Conservation (phyloP, 2,888 invertebrate species). For the Thecocarcelia acutangulata region DNA sequence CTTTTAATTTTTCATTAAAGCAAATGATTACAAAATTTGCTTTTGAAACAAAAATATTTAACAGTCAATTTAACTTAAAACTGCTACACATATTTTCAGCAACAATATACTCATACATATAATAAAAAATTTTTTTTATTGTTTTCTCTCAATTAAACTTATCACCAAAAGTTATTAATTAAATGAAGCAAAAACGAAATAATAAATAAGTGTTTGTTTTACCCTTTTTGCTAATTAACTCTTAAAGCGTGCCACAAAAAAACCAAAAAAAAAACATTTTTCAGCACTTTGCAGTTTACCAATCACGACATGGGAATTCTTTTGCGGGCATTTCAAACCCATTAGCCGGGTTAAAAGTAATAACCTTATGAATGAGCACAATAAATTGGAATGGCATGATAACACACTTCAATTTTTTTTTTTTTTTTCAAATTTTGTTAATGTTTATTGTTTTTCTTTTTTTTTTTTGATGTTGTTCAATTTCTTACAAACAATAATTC, state of each 20-base stretch:
- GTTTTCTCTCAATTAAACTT: no score
- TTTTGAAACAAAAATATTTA: no score
- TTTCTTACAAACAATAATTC: constrained; percentile 77
- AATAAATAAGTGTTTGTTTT: background rate
- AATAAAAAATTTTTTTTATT: no score
- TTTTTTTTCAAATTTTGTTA: no score
- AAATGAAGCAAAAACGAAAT: background rate
- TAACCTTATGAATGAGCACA: constrained; percentile 52
- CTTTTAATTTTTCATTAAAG: no score
- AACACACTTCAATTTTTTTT: constrained; percentile 39
- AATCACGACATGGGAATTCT: constrained; percentile 44
- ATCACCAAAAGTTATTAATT: no score
- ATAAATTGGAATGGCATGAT: constrained; percentile 69
- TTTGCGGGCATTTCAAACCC: background rate
- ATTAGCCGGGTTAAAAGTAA: constrained; percentile 67
- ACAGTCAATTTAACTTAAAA: no score
- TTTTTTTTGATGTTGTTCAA: constrained; percentile 53
- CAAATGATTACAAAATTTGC: no score
- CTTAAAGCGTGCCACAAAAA: background rate
- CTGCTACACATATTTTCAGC: no score
- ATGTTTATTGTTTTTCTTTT: no score
- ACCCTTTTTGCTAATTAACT: background rate
- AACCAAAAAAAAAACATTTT: constrained; percentile 2
- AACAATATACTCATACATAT: no score
- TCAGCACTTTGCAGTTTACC: constrained; percentile 20